These are phyloP conservation scores for Orchesellides sinensis DNA, from an alignment of 2,888 invertebrate species.

Conservation along the genomic window DNA sequence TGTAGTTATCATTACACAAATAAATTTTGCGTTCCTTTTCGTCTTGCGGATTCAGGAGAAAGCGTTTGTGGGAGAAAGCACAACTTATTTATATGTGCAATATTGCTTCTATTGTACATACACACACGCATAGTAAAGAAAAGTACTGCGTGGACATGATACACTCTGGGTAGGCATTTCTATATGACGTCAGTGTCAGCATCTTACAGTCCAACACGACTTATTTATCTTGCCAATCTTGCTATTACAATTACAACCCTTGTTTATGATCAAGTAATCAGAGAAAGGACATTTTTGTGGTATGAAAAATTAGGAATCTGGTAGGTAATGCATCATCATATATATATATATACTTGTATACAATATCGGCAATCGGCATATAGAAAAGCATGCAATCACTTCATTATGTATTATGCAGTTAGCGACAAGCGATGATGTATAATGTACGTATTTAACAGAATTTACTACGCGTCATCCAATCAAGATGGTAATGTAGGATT, in stretches of 20 bases:
- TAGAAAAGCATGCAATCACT: conserved; percentile 8
- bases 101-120: not conserved
- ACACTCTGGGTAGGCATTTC: not conserved
- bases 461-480: no score
- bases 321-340: no score
- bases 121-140: not conserved
- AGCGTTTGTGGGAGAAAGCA: conserved; percentile 35
- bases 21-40: conserved; percentile 47
- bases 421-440: no score
- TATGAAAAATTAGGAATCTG: conserved; percentile 53
- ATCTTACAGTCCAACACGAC: conserved; percentile 26
- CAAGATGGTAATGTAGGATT: no score
- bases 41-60: conserved; percentile 52
- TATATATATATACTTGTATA: no score
- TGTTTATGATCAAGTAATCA: conserved; percentile 33
- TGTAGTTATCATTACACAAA: conserved; percentile 58
- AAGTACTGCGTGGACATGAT: not conserved
- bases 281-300: conserved; percentile 33
- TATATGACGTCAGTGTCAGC: conserved; percentile 48
- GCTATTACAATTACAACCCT: conserved; percentile 27
- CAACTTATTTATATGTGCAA: conserved; percentile 53
- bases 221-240: conserved; percentile 57
- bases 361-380: conserved; percentile 27
- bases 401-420: no score
- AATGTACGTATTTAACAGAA: no score